Evolutionary conservation across 2,113 vertebrate genomes (phyloP).

Genomic region (Petrocephalus microphthalmus): DNA sequence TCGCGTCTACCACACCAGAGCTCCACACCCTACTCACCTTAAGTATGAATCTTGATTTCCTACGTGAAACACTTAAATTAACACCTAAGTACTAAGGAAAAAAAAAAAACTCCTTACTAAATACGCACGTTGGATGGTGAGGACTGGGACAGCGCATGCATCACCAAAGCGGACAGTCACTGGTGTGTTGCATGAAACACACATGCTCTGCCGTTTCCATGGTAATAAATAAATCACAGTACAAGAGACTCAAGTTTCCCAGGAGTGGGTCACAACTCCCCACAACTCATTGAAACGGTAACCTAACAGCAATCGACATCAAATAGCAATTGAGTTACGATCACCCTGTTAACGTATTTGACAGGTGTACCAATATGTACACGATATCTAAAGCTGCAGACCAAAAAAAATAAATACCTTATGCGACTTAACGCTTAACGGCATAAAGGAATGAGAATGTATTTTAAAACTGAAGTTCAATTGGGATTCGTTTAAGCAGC

Average conservation of each 20-base stretch:
- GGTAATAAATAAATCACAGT: constrained; percentile 17
- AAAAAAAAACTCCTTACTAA: not conserved
- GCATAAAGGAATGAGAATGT: not conserved
- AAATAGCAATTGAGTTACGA: not conserved
- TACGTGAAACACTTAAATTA: not conserved
- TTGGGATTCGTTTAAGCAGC: not conserved
- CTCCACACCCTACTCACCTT: not conserved
- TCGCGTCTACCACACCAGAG: not conserved
- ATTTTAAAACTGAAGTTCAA: not conserved
- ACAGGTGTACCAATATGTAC: not conserved
- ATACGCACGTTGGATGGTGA: not conserved
- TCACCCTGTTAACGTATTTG: not conserved
- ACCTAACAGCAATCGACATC: constrained; percentile 5
- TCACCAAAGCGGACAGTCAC: not conserved
- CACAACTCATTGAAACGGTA: not conserved
- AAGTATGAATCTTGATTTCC: not conserved
- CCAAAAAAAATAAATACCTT: not conserved
- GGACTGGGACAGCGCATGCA: constrained; percentile 8
- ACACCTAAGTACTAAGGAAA: not conserved
- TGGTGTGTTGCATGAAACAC: not conserved
- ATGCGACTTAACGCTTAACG: not conserved
- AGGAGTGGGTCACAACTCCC: not conserved
- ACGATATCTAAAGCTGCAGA: not conserved
- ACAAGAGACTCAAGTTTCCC: constrained; percentile 13
- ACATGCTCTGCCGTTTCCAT: not conserved